Percentiles rank a stretch among this genome's conserved stretches.
Evolutionary conservation across 2,113 vertebrate genomes (phyloP).

Genomic region (Lanius ludovicianus): DNA sequence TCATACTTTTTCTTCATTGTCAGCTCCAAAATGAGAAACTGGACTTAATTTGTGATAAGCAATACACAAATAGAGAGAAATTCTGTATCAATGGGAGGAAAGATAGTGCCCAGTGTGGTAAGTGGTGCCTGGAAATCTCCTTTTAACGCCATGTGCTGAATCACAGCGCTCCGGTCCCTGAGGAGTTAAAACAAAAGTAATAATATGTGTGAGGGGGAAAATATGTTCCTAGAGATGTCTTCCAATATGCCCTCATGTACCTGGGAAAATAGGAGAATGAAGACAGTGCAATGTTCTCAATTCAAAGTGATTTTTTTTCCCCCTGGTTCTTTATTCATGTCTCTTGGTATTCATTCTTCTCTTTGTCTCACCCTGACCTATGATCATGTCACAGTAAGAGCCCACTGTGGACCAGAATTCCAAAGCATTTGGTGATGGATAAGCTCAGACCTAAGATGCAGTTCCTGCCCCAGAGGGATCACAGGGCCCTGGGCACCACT

Average conservation of each 20-base stretch:
- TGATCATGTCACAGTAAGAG: background rate
- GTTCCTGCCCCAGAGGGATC: background rate
- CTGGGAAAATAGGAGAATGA: background rate
- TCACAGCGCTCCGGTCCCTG: background rate
- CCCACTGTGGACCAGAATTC: background rate
- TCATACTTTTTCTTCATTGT: background rate
- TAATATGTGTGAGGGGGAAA: background rate
- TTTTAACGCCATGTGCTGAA: background rate
- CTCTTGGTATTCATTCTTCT: background rate
- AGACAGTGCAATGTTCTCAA: background rate
- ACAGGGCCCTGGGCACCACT: background rate
- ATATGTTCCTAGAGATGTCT: background rate
- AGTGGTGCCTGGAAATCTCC: background rate
- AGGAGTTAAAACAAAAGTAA: background rate
- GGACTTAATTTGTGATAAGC: background rate
- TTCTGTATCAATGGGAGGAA: background rate
- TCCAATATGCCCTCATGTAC: background rate
- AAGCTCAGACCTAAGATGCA: background rate
- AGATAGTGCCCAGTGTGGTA: too few species aligned
- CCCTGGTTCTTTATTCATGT: background rate
- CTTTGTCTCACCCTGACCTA: background rate
- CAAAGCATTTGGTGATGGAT: background rate
- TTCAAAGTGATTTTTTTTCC: background rate
- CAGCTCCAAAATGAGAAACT: background rate
- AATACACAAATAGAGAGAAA: background rate